These are phyloP conservation scores for Semotilus atromaculatus DNA, from an alignment of 2,797 vertebrate species.

Conservation along the genomic window DNA sequence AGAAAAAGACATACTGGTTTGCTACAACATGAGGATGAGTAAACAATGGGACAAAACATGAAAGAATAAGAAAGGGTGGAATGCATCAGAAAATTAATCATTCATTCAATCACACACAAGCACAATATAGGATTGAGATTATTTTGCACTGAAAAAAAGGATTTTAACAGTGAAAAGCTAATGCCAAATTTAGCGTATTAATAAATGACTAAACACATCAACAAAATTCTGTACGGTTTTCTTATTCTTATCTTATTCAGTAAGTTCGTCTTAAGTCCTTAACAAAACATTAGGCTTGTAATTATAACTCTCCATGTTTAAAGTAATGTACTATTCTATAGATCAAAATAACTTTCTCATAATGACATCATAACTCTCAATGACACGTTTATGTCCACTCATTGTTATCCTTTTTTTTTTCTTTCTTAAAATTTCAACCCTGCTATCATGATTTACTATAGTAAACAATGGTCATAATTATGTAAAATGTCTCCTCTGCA, in stretches of 20 bases:
- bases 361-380: neutral
- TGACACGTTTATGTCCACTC: neutral
- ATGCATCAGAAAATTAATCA: neutral
- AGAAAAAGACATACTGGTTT: neutral
- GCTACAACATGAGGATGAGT: neutral
- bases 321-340: neutral
- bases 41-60: neutral
- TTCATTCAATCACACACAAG: neutral
- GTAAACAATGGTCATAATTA: neutral
- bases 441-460: neutral
- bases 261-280: neutral
- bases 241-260: neutral
- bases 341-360: neutral
- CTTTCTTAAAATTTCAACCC: neutral
- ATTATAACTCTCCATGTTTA: neutral
- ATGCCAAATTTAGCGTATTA: neutral
- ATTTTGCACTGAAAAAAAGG: neutral
- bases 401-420: neutral
- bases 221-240: neutral
- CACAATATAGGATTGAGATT: neutral
- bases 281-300: neutral
- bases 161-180: neutral
- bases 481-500: neutral
- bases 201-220: neutral
- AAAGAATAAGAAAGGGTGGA: neutral